Conservation (phyloP, 92 coral and sea anemone genomes). For the Meandrina meandrites region DNA sequence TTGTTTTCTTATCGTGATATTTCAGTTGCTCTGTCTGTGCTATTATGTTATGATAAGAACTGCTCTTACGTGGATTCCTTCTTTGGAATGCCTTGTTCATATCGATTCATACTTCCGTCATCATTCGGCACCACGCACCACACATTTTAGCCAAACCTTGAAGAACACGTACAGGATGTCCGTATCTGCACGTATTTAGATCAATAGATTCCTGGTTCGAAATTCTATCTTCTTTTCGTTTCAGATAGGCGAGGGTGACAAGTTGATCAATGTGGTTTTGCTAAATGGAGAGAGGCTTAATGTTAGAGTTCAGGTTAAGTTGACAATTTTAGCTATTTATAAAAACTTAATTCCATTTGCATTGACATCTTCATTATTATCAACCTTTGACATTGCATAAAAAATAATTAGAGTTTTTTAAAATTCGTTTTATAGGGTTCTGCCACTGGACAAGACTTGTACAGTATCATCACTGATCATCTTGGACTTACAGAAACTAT, state of each 20-base stretch:
- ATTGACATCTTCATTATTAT: background rate
- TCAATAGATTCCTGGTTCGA: no score
- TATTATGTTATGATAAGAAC: background rate
- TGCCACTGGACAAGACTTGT: conserved; percentile 94
- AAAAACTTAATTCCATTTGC: background rate
- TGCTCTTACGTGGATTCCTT: background rate
- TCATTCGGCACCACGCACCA: background rate
- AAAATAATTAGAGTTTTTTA: background rate
- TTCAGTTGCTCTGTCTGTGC: background rate
- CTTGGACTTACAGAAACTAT: conserved; percentile 92
- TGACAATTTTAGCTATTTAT: background rate
- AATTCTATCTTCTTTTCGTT: background rate
- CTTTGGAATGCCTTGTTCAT: background rate
- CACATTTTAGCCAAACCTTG: background rate
- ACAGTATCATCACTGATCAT: conserved; percentile 87
- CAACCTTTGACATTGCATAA: background rate
- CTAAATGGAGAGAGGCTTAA: conserved; percentile 95
- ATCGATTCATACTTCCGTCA: background rate
- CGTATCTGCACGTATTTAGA: background rate
- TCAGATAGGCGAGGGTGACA: conserved; percentile 99
- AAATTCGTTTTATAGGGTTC: conserved; percentile 53
- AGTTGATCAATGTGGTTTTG: conserved; percentile 92
- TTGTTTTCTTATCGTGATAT: background rate
- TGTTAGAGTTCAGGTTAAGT: conserved; percentile 88
- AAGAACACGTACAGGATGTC: background rate